phyloP scores from a whole-genome alignment of 2,797 vertebrate species.

The Crypturellus tataupa region DNA sequence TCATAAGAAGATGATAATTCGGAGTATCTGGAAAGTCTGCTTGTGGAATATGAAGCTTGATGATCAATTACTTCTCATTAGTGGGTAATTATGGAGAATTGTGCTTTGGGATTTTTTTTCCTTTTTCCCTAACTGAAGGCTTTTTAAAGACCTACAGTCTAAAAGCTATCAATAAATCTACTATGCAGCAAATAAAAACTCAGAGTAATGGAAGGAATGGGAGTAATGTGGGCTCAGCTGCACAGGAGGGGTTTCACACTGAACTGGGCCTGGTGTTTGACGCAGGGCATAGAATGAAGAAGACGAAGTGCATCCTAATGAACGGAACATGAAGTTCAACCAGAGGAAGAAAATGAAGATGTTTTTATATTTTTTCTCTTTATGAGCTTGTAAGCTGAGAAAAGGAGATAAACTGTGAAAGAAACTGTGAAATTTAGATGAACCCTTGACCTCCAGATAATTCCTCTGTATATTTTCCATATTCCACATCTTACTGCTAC shows the following conservation, averaged over 20 bases:
- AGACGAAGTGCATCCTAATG: not conserved
- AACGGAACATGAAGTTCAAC: not conserved
- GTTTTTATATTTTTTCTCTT: not conserved
- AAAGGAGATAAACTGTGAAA: not conserved
- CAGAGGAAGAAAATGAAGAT: not conserved
- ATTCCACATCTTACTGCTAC: not conserved
- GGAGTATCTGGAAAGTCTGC: not conserved
- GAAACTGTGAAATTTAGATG: not conserved
- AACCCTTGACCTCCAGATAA: not conserved
- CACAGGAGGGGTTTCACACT: rapidly evolving
- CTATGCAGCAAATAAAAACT: not conserved
- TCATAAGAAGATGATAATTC: not conserved
- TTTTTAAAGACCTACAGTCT: not conserved
- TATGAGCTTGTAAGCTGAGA: not conserved
- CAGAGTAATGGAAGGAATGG: not conserved
- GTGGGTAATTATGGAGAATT: constrained; percentile 18
- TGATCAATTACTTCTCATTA: constrained; percentile 19
- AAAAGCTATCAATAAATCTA: not conserved
- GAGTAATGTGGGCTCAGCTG: not conserved
- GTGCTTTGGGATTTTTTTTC: not conserved
- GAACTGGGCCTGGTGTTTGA: not conserved
- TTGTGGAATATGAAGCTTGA: not conserved
- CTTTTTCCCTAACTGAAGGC: not conserved
- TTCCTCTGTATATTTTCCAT: not conserved
- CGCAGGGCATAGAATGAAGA: not conserved